A percentile compares a stretch with the other conserved stretches of the same genome.
These are phyloP conservation scores for Circaetus gallicus DNA, from an alignment of 2,113 vertebrate species.

Conservation along the genomic window DNA sequence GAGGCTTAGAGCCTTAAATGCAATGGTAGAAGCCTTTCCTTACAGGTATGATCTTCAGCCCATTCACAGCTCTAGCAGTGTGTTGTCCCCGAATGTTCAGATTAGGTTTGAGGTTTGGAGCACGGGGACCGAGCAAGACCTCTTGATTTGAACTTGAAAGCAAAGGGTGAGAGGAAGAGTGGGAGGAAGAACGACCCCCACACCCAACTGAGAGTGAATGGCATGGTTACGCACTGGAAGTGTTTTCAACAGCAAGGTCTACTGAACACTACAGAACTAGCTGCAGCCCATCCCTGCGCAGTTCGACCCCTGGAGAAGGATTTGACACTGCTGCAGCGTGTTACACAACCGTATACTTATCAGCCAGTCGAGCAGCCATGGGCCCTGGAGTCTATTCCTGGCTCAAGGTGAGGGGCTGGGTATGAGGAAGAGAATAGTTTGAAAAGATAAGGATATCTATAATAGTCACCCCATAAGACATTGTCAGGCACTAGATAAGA, in stretches of 20 bases:
- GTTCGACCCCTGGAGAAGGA: neutral
- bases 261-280: neutral
- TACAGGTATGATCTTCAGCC: neutral
- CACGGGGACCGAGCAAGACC: neutral
- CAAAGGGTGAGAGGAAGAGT: neutral
- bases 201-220: fast-evolving
- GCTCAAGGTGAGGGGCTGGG: neutral
- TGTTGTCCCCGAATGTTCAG: neutral
- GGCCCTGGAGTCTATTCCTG: neutral
- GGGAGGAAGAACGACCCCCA: neutral
- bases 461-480: neutral
- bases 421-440: neutral
- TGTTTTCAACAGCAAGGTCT: neutral
- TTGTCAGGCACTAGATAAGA: neutral
- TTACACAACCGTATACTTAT: neutral
- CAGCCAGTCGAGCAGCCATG: fast-evolving
- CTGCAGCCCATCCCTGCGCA: neutral
- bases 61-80: neutral
- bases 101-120: neutral
- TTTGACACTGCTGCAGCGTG: neutral
- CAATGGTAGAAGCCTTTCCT: neutral
- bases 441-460: neutral
- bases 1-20: neutral
- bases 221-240: neutral
- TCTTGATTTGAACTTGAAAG: neutral